Conservation (phyloP, 1,140 invertebrate genomes). For the Solenopsis invicta region DNA sequence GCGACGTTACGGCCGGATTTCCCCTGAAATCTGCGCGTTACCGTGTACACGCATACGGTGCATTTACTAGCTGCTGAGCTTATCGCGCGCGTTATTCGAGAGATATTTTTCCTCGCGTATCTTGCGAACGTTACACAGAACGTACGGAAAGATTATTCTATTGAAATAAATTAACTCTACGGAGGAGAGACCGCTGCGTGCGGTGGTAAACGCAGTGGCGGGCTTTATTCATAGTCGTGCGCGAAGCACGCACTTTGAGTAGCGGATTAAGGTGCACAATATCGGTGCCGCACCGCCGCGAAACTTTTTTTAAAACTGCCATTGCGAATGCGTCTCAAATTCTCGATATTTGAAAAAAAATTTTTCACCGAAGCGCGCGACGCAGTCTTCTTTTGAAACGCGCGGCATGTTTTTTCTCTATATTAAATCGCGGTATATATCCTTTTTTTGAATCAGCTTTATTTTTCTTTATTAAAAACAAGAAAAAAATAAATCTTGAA, state of each 20-base stretch:
- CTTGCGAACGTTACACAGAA: slow-evolving; percentile 1
- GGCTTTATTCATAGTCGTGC: slow-evolving; percentile 3
- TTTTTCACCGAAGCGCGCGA: background rate
- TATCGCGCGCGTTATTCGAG: slow-evolving; percentile 40
- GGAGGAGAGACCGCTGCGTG: background rate
- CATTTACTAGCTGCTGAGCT: slow-evolving; percentile 30
- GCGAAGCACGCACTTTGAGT: background rate
- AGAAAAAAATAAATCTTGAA: slow-evolving; percentile 24
- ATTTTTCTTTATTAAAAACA: slow-evolving; percentile 32
- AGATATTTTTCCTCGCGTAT: slow-evolving; percentile 29
- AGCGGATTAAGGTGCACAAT: slow-evolving; percentile 10
- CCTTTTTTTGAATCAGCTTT: background rate
- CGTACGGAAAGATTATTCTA: slow-evolving; percentile 9
- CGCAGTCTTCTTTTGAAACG: background rate
- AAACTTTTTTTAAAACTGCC: slow-evolving; percentile 8
- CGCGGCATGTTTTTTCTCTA: background rate
- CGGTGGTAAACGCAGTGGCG: background rate
- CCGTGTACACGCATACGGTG: slow-evolving; percentile 36
- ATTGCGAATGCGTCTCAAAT: background rate
- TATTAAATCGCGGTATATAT: background rate
- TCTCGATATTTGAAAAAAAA: slow-evolving; percentile 13
- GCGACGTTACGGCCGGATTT: slow-evolving; percentile 55
- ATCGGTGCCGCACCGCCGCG: background rate
- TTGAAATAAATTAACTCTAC: slow-evolving; percentile 29
- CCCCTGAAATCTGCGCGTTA: slow-evolving; percentile 55